Conservation (phyloP, 2,888 invertebrate genomes). For the Papilio elwesi region DNA sequence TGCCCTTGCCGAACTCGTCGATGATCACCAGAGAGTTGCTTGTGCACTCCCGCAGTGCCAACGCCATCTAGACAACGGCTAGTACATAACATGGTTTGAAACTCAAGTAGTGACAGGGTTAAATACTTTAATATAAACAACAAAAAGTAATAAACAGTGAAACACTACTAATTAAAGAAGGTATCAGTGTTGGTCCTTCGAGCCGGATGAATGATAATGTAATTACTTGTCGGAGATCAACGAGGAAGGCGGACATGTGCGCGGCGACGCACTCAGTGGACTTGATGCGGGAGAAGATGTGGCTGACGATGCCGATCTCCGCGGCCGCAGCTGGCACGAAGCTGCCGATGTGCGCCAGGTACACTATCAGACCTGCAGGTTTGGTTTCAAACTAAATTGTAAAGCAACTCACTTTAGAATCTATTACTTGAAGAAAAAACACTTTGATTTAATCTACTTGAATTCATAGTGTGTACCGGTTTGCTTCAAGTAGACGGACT, state of each 20-base stretch:
- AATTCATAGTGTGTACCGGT: too few species aligned
- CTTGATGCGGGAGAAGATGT: slow-evolving; percentile 90
- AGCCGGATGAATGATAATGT: background rate
- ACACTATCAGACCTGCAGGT: slow-evolving; percentile 87
- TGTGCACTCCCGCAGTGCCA: slow-evolving; percentile 87
- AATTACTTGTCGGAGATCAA: slow-evolving; percentile 91
- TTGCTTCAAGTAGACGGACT: slow-evolving; percentile 96
- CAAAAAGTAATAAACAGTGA: too few species aligned
- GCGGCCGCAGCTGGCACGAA: slow-evolving; percentile 93
- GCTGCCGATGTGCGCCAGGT: slow-evolving; percentile 94
- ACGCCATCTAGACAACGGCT: slow-evolving; percentile 85
- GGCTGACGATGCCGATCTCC: slow-evolving; percentile 87
- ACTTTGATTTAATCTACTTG: too few species aligned
- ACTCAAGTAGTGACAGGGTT: too few species aligned
- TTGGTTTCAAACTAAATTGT: too few species aligned
- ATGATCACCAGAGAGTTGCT: slow-evolving; percentile 89
- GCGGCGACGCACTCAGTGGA: slow-evolving; percentile 90
- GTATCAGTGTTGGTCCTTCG: background rate
- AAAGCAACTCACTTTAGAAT: too few species aligned
- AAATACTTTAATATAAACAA: too few species aligned
- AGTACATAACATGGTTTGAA: too few species aligned
- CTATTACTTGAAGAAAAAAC: too few species aligned
- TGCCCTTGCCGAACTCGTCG: slow-evolving; percentile 96
- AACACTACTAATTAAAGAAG: background rate
- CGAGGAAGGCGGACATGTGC: slow-evolving; percentile 93